Conservation (phyloP, 1,140 invertebrate species). For the Nomia melanderi region DNA sequence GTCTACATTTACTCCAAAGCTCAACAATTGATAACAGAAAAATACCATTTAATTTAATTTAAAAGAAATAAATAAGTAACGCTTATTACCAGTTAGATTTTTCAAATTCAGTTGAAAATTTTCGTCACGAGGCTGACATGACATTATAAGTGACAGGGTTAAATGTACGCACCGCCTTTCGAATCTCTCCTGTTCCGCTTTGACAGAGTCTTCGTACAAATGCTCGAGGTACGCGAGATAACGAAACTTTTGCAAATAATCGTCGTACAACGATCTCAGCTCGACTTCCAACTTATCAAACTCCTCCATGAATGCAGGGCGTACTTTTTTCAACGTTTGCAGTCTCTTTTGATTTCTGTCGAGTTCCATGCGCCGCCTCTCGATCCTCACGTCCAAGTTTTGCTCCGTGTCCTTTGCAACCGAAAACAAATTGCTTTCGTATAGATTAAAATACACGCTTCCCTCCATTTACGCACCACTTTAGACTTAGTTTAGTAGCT, state of each 20-base stretch:
- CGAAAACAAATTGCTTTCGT: not conserved
- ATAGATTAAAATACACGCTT: too few species aligned
- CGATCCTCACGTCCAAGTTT: slow-evolving; percentile 94
- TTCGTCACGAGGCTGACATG: too few species aligned
- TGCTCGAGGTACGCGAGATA: slow-evolving; percentile 92
- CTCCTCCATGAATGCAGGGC: slow-evolving; percentile 98
- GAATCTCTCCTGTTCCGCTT: slow-evolving; percentile 86
- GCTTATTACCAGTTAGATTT: too few species aligned
- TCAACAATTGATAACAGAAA: too few species aligned
- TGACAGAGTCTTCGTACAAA: slow-evolving; percentile 86
- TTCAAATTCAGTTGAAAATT: too few species aligned
- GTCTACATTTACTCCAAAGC: too few species aligned
- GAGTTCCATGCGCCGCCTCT: slow-evolving; percentile 93
- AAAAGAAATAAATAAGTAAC: too few species aligned
- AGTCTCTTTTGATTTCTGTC: slow-evolving; percentile 96
- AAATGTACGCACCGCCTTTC: slow-evolving; percentile 76
- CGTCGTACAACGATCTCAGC: slow-evolving; percentile 91
- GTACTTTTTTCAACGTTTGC: slow-evolving; percentile 96
- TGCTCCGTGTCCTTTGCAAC: slow-evolving; percentile 82
- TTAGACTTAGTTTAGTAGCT: too few species aligned
- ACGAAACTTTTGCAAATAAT: slow-evolving; percentile 93
- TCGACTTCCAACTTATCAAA: slow-evolving; percentile 95
- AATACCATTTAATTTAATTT: too few species aligned
- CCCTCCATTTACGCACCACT: too few species aligned
- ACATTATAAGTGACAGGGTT: too few species aligned